These are phyloP conservation scores for Callaeas wilsoni DNA, from an alignment of 2,113 vertebrate genomes.

Conservation along the genomic window DNA sequence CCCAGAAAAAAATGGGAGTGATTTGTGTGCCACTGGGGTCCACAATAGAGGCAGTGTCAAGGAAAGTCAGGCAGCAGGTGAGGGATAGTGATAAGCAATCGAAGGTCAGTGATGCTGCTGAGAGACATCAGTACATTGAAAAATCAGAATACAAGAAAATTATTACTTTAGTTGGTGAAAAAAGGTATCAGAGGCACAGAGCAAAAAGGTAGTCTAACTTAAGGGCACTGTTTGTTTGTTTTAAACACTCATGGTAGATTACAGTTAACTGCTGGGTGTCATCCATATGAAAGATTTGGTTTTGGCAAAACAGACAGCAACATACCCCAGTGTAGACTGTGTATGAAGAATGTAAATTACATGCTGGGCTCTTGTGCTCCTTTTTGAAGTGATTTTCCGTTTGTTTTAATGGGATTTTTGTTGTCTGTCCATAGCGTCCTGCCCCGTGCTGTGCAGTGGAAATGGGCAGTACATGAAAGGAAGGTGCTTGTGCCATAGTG, in stretches of 20 bases:
- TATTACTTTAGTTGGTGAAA: background rate
- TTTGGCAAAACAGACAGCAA: background rate
- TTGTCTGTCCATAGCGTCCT: conserved; percentile 77
- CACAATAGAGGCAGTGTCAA: background rate
- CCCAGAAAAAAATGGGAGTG: background rate
- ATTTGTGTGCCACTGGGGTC: background rate
- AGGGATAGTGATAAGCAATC: background rate
- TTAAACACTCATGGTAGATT: background rate
- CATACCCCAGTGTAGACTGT: background rate
- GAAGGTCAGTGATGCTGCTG: background rate
- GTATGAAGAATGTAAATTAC: background rate
- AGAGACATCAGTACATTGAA: background rate
- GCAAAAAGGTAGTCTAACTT: background rate
- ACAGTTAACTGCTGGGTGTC: background rate
- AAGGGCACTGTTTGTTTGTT: background rate
- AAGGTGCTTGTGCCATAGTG: conserved; percentile 94
- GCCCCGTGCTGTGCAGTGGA: conserved; percentile 95
- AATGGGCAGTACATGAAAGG: conserved; percentile 98
- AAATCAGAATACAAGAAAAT: background rate
- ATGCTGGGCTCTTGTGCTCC: background rate
- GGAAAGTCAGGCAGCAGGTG: background rate
- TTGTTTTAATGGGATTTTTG: background rate
- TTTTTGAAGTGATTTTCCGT: background rate
- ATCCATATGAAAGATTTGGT: background rate
- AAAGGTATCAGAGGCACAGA: background rate